Evolutionary conservation across 2,888 invertebrate genomes (phyloP), one percentile per base, ranked within the genome.

Genomic region (Rhodophaea formosa): DNA sequence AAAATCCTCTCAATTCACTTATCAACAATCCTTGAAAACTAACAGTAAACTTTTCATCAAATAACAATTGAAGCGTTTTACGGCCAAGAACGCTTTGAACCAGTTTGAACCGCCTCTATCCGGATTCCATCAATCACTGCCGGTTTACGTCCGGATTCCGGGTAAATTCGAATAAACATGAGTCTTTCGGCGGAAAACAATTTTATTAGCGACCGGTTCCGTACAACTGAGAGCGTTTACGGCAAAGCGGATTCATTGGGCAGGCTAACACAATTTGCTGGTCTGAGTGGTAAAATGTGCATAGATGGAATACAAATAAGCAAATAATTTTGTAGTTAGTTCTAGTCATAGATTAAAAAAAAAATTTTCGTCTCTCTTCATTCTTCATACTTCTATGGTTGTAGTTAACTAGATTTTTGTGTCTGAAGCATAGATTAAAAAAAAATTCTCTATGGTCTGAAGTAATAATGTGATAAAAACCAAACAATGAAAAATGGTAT

Each of bases 101-200:
- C 35, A 14, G 32, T 49, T 51, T 51, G 39, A 51, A 51, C 51
- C 35, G 14, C 30, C 30, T 49, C 35, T 16, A 51, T 35, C 51
- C 51, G 39, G 35, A 51, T 51, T 35, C 51, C 51, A 51, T 51
- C 51, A 51, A 51, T 51, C 51, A 51, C 16, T 51, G 23, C 51
- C 51, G 51, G 35, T 51, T 51, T 17, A 14, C 51, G 35, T 8
- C 35, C 32, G 35, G 10, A 35, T 51, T 51, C 35, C 51, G 51
- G 51, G 51, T 51, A 51, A 35, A 51, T 35, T 32, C 53, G 53
- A 53, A 53, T 53, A 53, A 53, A 53, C 53, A 53, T 44, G 30
- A 43, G 53, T 53, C 29, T 53, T 44, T 53, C 44, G 53, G 45
- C 45, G 45, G 45, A 55, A 55, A 55, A 55, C 54, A 55, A 55